Conservation (phyloP, 2,888 invertebrate species). For the Synanthedon andrenaeformis region DNA sequence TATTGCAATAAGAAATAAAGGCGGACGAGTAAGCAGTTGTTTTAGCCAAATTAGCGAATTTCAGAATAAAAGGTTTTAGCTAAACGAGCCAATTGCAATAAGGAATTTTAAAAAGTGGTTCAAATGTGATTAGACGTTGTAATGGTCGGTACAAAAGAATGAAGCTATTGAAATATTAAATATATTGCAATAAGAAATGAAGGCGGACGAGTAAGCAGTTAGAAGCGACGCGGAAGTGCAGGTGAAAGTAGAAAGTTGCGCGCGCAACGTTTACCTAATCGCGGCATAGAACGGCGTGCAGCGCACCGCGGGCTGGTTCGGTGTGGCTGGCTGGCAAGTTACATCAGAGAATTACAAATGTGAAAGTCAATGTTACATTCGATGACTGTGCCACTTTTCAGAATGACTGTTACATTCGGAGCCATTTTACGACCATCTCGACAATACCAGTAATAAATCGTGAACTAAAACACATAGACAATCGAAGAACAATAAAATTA, state of each 20-base stretch:
- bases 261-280: constrained; percentile 65
- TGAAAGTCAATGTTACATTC: constrained; percentile 68
- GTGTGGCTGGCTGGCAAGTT: constrained; percentile 20
- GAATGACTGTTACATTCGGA: constrained; percentile 9
- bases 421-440: background rate
- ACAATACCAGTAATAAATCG: background rate
- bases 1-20: background rate
- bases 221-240: constrained; percentile 49
- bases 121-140: no score
- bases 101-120: no score
- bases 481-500: background rate
- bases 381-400: constrained; percentile 25
- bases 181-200: background rate
- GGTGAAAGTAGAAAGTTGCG: constrained; percentile 66
- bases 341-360: constrained; percentile 40
- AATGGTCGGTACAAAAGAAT: no score
- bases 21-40: background rate
- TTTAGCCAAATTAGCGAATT: no score
- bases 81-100: no score
- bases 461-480: no score
- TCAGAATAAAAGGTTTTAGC: no score
- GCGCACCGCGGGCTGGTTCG: constrained; percentile 17
- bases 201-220: background rate
- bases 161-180: background rate
- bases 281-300: constrained; percentile 11